Evolutionary conservation across 2,888 invertebrate species (phyloP).

Genomic region (Brenthis ino): DNA sequence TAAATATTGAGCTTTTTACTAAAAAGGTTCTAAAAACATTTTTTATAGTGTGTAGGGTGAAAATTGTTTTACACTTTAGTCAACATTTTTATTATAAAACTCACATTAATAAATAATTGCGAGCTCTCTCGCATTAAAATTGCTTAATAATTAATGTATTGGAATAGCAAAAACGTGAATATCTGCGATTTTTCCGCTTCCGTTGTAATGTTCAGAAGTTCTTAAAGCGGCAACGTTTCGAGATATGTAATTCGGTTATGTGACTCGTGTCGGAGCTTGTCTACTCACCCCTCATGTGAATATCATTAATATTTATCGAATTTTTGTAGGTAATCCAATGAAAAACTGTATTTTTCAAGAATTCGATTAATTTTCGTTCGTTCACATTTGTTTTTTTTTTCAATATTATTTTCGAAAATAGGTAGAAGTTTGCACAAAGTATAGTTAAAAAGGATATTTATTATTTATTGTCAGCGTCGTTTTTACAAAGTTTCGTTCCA

Average conservation of each 20-base stretch:
- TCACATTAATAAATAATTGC: too few relatives aligned
- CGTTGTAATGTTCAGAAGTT: conserved; percentile 6
- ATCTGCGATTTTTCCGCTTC: not conserved
- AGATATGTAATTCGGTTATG: conserved; percentile 6
- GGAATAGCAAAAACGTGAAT: not conserved
- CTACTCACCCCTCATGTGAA: not conserved
- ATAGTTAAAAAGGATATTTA: conserved; percentile 9
- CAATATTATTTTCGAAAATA: too few relatives aligned
- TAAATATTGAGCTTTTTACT: not conserved
- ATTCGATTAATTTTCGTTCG: too few relatives aligned
- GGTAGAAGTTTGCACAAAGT: not conserved
- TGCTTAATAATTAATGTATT: not conserved
- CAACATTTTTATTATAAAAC: not conserved
- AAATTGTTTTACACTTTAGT: not conserved
- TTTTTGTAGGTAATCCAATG: not conserved
- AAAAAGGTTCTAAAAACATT: not conserved
- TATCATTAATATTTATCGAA: not conserved
- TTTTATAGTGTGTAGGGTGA: not conserved
- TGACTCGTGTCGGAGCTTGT: conserved; percentile 6
- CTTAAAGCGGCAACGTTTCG: conserved; percentile 12
- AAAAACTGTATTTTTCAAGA: not conserved
- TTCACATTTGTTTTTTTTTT: too few relatives aligned
- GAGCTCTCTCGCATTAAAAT: not conserved
- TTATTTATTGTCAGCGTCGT: not conserved
- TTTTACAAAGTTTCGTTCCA: conserved; percentile 9